A percentile compares a stretch with the other conserved stretches of the same genome.
phyloP scores from a whole-genome alignment of 2,113 vertebrate genomes.

The Pomatorhinus ruficollis region DNA sequence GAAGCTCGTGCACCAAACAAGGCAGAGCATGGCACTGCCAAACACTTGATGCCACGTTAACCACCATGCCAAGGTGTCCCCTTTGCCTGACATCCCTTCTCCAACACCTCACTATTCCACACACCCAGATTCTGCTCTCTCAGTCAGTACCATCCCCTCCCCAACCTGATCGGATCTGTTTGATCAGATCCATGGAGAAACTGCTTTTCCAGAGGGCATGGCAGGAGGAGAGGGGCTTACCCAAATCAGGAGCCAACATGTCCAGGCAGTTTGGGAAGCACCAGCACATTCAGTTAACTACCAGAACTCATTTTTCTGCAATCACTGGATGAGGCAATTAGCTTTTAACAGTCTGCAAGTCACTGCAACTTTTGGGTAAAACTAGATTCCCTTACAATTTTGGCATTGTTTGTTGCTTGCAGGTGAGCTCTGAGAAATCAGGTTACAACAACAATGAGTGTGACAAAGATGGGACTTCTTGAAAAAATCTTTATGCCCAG shows the following conservation, averaged over 20 bases:
- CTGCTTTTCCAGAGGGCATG: neutral
- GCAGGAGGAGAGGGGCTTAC: neutral
- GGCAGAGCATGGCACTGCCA: fast-evolving
- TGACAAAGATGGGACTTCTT: neutral
- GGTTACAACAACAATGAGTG: neutral
- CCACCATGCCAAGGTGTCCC: fast-evolving
- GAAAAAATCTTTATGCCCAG: neutral
- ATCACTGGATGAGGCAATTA: neutral
- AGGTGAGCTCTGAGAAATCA: neutral
- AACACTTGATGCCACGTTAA: fast-evolving
- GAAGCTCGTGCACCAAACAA: neutral
- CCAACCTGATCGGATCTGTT: neutral
- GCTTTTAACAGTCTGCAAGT: neutral
- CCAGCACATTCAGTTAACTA: neutral
- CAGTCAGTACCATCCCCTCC: fast-evolving
- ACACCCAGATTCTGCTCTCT: neutral
- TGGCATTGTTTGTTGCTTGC: neutral
- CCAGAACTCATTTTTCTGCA: neutral
- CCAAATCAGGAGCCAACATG: neutral
- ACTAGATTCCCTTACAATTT: neutral
- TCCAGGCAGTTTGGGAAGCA: neutral
- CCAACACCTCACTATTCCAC: neutral
- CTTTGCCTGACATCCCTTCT: neutral
- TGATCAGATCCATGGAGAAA: neutral
- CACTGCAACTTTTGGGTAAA: neutral